A percentile compares a stretch with the other conserved stretches of the same genome.
These are phyloP conservation scores for Ochropacha duplaris DNA, from an alignment of 2,888 invertebrate species.

Conservation along the genomic window DNA sequence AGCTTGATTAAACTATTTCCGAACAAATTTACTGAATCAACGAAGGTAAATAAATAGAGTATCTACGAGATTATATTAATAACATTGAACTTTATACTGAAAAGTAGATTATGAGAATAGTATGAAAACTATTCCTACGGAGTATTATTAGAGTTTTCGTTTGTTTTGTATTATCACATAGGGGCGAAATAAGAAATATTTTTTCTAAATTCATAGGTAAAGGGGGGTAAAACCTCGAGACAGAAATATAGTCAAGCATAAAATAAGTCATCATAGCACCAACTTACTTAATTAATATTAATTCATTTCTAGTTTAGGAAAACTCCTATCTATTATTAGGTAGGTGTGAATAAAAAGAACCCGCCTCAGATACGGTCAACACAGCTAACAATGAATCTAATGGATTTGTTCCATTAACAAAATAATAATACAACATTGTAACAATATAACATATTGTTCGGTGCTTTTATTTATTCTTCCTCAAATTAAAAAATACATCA, in stretches of 20 bases:
- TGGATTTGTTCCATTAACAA: conserved; percentile 3
- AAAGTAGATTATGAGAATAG: background rate
- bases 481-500: background rate
- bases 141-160: background rate
- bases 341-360: background rate
- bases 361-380: background rate
- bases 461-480: background rate
- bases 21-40: conserved; percentile 45
- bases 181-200: background rate
- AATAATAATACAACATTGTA: background rate
- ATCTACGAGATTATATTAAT: conserved; percentile 21
- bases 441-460: background rate
- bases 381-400: background rate
- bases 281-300: too few species aligned
- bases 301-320: too few species aligned
- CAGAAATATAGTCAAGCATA: too few species aligned
- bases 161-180: too few species aligned
- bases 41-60: too few species aligned
- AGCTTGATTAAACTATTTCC: conserved; percentile 64
- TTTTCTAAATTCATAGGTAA: too few species aligned
- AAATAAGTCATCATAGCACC: too few species aligned
- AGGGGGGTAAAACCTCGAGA: too few species aligned
- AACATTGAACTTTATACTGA: conserved; percentile 24
- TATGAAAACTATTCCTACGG: too few species aligned
- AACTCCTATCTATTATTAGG: too few species aligned